A percentile compares a stretch with the other conserved stretches of the same genome.
These are phyloP conservation scores for Caenorhabditis uteleia DNA, from an alignment of 2,888 invertebrate genomes.

Conservation along the genomic window DNA sequence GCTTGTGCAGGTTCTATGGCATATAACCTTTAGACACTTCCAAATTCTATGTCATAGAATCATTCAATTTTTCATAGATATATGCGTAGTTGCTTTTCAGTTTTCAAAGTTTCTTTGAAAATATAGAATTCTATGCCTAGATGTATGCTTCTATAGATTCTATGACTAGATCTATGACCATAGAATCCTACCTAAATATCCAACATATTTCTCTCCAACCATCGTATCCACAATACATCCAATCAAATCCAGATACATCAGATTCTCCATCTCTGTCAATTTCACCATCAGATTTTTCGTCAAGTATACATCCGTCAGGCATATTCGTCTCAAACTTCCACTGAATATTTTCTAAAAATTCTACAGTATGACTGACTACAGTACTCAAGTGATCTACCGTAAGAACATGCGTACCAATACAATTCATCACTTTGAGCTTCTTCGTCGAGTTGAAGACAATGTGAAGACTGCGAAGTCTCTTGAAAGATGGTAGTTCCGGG, in stretches of 20 bases:
- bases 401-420: constrained; percentile 14
- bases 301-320: constrained; percentile 33
- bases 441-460: constrained; percentile 12
- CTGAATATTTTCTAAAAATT: constrained; percentile 14
- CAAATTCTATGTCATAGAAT: too few species aligned
- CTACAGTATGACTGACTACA: too few species aligned
- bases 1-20: too few species aligned
- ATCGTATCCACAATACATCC: constrained; percentile 34
- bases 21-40: too few species aligned
- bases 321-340: constrained; percentile 20
- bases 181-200: constrained; percentile 5
- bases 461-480: constrained; percentile 21
- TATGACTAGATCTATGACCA: neutral
- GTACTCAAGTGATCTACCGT: too few species aligned
- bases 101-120: too few species aligned
- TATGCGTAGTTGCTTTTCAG: too few species aligned
- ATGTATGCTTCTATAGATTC: too few species aligned
- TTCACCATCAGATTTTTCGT: constrained; percentile 17
- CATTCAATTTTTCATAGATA: too few species aligned
- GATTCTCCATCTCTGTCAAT: constrained; percentile 14
- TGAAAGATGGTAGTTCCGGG: constrained; percentile 16
- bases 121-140: too few species aligned
- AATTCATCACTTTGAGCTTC: constrained; percentile 12
- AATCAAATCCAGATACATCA: constrained; percentile 30
- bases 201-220: constrained; percentile 22